Base-by-base conservation (phyloP, 2,113 vertebrate genomes). In the Stigmatopora nigra region DNA sequence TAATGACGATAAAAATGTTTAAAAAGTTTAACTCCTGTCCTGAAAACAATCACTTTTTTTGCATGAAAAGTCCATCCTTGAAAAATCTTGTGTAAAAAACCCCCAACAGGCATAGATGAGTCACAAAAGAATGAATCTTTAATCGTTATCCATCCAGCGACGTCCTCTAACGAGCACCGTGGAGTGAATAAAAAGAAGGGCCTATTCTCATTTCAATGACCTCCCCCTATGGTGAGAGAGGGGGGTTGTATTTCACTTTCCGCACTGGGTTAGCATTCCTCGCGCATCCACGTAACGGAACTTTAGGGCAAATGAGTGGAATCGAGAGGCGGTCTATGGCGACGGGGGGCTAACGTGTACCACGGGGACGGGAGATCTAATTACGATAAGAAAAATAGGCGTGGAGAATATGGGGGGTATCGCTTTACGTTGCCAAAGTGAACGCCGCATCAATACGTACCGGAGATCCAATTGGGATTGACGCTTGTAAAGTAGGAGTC, bases 281-380 rank as follows among this genome's bases (percentile, higher is more conserved):
- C 71, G 51, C 46, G 48, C 51, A 76, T 79, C 55, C 65, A 65
- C 38, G 65, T 46, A 64, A 11, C 12, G 7, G 64, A 46, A 55
- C 69, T 65, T 64, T 20, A 35, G 58, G 14, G 48, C 49, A 5
- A 51, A 51, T 19, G 17, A 17, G 16, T 60, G 38, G 65, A 64
- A 66, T 25, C 52, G 65, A 77, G 75, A 68, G 73, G 70, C 47
- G 65, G 61, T 71, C 45, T 65, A 78, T 78, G 78, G 60, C 5
- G 38, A 51, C 59, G 62, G 57, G 3, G 38, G 56, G 46, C 17
- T n/a, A 49, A 64, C 61, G 61, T 67, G 63, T 44, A 41, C 14
- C 67, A 75, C 36, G 64, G 4, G 45, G 61, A 60, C n/a, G 61
- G 72, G 25, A 77, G 78, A 77, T 83, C 61, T 63, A 77, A 77